phyloP scores from a whole-genome alignment of 2,888 invertebrate genomes.

The Pheosia tremula region DNA sequence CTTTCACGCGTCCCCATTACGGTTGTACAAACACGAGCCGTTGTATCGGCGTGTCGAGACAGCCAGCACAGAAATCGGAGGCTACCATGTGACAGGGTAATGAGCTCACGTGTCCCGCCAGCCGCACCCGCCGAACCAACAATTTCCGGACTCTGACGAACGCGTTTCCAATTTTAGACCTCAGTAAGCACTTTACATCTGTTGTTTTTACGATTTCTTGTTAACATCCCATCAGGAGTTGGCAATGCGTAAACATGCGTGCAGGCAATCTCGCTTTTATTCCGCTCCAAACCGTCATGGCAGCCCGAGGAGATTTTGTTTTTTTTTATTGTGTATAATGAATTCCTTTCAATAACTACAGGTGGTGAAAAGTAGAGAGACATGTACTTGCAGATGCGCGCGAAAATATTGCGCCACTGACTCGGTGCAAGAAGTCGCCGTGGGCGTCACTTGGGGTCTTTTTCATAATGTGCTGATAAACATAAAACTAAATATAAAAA shows the following conservation, averaged over 20 bases:
- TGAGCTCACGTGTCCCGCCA: constrained; percentile 69
- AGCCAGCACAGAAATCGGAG: constrained; percentile 42
- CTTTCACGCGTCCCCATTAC: not conserved
- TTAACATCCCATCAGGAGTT: constrained; percentile 35
- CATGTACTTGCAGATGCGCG: too few species aligned
- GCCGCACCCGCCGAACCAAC: constrained; percentile 58
- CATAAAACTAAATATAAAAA: too few species aligned
- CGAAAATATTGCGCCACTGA: too few species aligned
- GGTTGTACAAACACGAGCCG: constrained; percentile 1
- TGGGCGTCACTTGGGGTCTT: too few species aligned
- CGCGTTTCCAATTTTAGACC: constrained; percentile 79
- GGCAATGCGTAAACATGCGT: constrained; percentile 4
- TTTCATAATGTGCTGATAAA: too few species aligned
- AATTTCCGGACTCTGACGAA: constrained; percentile 77
- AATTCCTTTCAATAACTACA: too few species aligned
- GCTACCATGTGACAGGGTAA: constrained; percentile 61
- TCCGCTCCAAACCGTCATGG: not conserved
- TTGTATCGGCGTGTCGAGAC: constrained; percentile 27
- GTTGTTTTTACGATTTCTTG: constrained; percentile 61
- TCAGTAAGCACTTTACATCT: constrained; percentile 72
- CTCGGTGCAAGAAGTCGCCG: too few species aligned
- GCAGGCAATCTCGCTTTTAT: constrained; percentile 12
- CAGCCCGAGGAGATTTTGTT: not conserved
- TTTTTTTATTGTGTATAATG: too few species aligned
- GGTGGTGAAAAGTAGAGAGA: too few species aligned